Base-by-base conservation (phyloP, 2,113 vertebrate genomes). In the Microcebus ravelobensis region DNA sequence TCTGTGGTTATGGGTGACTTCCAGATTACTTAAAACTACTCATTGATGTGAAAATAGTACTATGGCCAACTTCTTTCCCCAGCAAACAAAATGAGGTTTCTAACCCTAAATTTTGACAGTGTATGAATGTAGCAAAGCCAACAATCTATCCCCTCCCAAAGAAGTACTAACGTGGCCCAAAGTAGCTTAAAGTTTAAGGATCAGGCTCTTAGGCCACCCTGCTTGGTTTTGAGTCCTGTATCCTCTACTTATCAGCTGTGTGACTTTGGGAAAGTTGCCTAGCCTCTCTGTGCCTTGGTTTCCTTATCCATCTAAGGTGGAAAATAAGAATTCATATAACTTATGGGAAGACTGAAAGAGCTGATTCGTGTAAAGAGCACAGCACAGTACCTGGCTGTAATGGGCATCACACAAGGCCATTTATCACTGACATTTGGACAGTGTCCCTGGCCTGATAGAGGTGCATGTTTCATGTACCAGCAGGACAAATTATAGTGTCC, bases 321-420 rank as follows among this genome's bases (percentile, higher is more conserved):
- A 45, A 36, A 21, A 55, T 31, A 63, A 84, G 21, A 52, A 83
- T 42, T 48, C 20, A 1, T 21, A 0, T 29, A 73, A 27, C 45
- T 59, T 0, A 0, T 3, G 14, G 34, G 42, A 73, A 55, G 25
- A n/a, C 3, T 14, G n/a, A 7, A 36, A 55, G 73, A 13, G 67
- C 7, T 57, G 67, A 15, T 36, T 10, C 3, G 3, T 1, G 9
- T 10, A 2, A 8, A 36, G 42, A 45, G 39, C 23, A 1, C 0
- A 42, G 21, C 48, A 45, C 9, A 5, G 74, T 36, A 68, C 29
- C 18, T 20, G 45, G 68, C 23, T 8, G 3, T 7, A 31, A 36
- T 1, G 17, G 67, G n/a, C 45, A 45, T 45, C 45, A 45, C 45
- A 45, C 45, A 45, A 45, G 45, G 45, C 45, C 45, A 45, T 45